Evolutionary conservation across 2,888 invertebrate species (phyloP), one percentile per base, ranked within the genome.

Genomic region (Baccha elongata): DNA sequence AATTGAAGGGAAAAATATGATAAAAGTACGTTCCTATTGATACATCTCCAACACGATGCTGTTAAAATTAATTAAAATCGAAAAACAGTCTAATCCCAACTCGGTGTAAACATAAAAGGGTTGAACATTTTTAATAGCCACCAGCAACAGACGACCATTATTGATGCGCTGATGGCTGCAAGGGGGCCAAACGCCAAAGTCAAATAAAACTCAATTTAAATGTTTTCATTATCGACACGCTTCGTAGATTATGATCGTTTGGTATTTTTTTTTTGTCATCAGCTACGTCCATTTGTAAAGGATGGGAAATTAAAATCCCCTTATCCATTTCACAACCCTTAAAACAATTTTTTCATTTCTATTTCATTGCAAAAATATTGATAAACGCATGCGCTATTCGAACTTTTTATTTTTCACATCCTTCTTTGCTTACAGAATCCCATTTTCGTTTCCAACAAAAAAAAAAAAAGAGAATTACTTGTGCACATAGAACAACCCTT

Each of bases 171-270:
- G 40, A 10, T n/a, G 15, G 40, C 26, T n/a, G n/a, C 4, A 6
- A 7, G 8, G 13, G 44, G 44, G 44, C 46, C 21, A 64, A 50
- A 83, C 78, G 78, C 78, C 83, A 76, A 83, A 83, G 78, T 83
- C 83, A 76, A 78, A 83, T 83, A 83, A 83, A 83, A 83, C 83
- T 78, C 78, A 83, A 78, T 83, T 83, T 76, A 55, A 83, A 78
- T 78, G 83, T 73, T 83, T 83, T 83, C 83, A 78, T 78, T 83
- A 83, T 73, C 72, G 83, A 83, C 83, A 83, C 83, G 83, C 83
- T 83, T 64, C 78, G 37, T 44, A 83, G 83, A 83, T 83, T 83
- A 83, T 73, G 48, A 83, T 83, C 72, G 72, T 64, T 71, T 72
- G 83, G 62, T 21, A 67, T 44, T 68, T 44, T 62, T 72, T 68